Conservation (phyloP, 2,797 vertebrate genomes). For the Hirundo rustica region DNA sequence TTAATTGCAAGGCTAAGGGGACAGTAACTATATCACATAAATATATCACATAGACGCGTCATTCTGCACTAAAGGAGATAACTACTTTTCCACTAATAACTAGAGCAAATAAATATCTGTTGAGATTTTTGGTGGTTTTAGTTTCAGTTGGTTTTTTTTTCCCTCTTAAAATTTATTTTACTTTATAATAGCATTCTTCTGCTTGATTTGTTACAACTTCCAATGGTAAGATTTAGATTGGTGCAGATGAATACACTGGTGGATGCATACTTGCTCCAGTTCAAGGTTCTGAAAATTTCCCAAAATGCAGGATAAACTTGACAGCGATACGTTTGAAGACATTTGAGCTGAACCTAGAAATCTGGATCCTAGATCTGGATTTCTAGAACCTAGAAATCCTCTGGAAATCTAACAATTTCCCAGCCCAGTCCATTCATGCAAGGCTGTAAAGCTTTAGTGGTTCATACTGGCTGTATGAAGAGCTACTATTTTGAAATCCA, state of each 20-base stretch:
- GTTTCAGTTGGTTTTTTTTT: fast-evolving
- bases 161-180: neutral
- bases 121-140: neutral
- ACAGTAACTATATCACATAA: fast-evolving
- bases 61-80: neutral
- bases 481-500: neutral
- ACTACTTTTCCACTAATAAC: neutral
- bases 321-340: neutral
- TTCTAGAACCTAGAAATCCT: neutral
- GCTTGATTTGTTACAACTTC: neutral
- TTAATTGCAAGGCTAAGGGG: neutral
- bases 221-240: fast-evolving
- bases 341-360: neutral
- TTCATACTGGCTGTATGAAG: neutral
- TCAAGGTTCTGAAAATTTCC: neutral
- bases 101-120: neutral
- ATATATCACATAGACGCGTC: fast-evolving
- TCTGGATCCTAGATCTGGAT: too few species aligned
- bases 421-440: neutral
- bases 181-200: neutral
- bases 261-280: neutral
- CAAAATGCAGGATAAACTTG: neutral
- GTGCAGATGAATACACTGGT: fast-evolving
- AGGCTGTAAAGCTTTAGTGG: neutral
- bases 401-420: neutral